A percentile compares a stretch with the other conserved stretches of the same genome.
Conservation (phyloP, 2,888 invertebrate genomes). For the Xestia ashworthii region DNA sequence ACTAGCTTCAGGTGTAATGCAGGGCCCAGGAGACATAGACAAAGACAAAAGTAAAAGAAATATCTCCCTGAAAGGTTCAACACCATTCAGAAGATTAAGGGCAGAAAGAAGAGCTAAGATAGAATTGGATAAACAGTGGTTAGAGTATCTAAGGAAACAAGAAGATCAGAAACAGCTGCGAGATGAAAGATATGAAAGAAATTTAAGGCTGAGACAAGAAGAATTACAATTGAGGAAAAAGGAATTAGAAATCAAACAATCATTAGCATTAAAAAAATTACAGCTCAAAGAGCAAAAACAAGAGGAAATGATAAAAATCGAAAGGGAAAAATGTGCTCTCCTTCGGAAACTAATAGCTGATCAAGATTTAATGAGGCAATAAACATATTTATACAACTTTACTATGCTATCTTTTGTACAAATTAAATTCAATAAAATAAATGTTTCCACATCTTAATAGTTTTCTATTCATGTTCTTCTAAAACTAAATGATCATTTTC, state of each 20-base stretch:
- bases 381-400: slow-evolving; percentile 30
- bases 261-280: slow-evolving; percentile 79
- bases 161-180: slow-evolving; percentile 78
- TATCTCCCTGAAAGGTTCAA: slow-evolving; percentile 69
- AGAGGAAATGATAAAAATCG: slow-evolving; percentile 81
- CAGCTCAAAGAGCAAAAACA: slow-evolving; percentile 81
- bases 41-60: slow-evolving; percentile 74
- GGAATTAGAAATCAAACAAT: slow-evolving; percentile 82
- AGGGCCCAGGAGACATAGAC: slow-evolving; percentile 69
- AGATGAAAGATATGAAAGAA: slow-evolving; percentile 81
- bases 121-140: slow-evolving; percentile 82
- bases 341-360: slow-evolving; percentile 75
- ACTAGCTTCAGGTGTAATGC: slow-evolving; percentile 77
- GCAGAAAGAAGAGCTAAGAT: slow-evolving; percentile 80
- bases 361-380: slow-evolving; percentile 68
- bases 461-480: slow-evolving; percentile 67
- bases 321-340: slow-evolving; percentile 81
- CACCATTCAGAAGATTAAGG: slow-evolving; percentile 78
- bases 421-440: slow-evolving; percentile 21
- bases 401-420: slow-evolving; percentile 28
- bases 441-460: slow-evolving; percentile 14
- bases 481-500: slow-evolving; percentile 79
- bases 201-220: slow-evolving; percentile 79
- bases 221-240: slow-evolving; percentile 79
- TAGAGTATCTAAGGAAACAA: slow-evolving; percentile 80